These are phyloP conservation scores for Eurytoma adleriae DNA, from an alignment of 2,888 invertebrate genomes.

Conservation along the genomic window DNA sequence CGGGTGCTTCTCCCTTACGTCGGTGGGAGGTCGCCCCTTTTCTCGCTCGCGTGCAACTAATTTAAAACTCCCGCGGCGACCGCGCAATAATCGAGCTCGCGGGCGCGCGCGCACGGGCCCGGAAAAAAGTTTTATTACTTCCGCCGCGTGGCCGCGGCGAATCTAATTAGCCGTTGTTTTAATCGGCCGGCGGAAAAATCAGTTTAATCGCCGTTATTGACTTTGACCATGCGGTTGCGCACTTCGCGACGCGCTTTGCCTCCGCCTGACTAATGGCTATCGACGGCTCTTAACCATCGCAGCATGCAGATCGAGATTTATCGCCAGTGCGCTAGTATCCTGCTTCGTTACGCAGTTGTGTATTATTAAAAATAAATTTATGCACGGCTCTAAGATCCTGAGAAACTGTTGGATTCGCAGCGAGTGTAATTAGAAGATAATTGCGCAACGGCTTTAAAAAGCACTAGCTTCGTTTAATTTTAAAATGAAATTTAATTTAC, in stretches of 20 bases:
- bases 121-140: conserved; percentile 44
- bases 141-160: conserved; percentile 10
- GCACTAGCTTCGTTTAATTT: too few species aligned
- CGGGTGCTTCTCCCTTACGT: background rate
- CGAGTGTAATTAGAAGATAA: too few species aligned
- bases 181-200: conserved; percentile 10
- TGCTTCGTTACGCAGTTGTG: too few species aligned
- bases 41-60: conserved; percentile 32
- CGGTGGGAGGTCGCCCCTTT: too few species aligned
- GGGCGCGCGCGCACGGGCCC: background rate
- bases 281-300: background rate
- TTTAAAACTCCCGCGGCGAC: conserved; percentile 27
- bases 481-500: conserved; percentile 9
- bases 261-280: background rate
- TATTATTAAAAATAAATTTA: too few species aligned
- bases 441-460: too few species aligned
- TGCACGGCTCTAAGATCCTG: too few species aligned
- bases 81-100: background rate
- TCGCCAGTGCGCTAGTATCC: too few species aligned
- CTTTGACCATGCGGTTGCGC: background rate
- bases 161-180: conserved; percentile 35
- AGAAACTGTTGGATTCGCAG: too few species aligned
- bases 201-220: background rate
- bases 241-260: conserved; percentile 4
- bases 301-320: background rate